phyloP scores from a whole-genome alignment of 2,113 vertebrate genomes.

The Delphinapterus leucas region DNA sequence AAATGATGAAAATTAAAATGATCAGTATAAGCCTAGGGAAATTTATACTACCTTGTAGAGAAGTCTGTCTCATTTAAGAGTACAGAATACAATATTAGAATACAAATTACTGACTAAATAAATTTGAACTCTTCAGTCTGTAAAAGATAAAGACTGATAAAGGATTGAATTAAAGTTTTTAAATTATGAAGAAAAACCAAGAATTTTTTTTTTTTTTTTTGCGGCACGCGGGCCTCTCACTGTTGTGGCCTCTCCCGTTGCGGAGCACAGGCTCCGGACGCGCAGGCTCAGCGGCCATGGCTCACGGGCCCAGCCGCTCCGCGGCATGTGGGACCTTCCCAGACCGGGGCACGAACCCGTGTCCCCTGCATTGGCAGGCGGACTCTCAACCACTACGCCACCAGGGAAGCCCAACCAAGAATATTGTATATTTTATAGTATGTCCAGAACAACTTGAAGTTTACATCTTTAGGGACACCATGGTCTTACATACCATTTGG shows the following conservation, averaged over 20 bases:
- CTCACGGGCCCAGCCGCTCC: too few relatives aligned
- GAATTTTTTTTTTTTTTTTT: neutral
- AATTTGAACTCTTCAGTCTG: neutral
- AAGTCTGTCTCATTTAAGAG: neutral
- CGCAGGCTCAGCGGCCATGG: too few relatives aligned
- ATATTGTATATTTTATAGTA: slow-evolving; percentile 6
- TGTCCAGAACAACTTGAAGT: slow-evolving; percentile 5
- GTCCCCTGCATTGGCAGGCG: too few relatives aligned
- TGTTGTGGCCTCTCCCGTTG: too few relatives aligned
- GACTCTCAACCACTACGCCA: too few relatives aligned
- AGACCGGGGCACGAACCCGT: too few relatives aligned
- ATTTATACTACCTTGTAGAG: neutral
- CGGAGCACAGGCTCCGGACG: too few relatives aligned
- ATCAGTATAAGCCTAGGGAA: neutral
- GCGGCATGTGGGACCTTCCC: too few relatives aligned
- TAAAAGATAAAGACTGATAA: slow-evolving; percentile 23
- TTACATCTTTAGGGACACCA: neutral
- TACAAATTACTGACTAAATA: slow-evolving; percentile 8
- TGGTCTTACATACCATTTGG: neutral
- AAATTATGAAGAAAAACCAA: slow-evolving; percentile 18
- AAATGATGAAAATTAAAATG: slow-evolving; percentile 41
- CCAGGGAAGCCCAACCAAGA: neutral
- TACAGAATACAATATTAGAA: neutral
- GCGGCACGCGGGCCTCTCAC: too few relatives aligned
- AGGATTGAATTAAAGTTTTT: neutral